phyloP scores from a whole-genome alignment of 2,113 vertebrate genomes.

The Malaclemys terrapin region DNA sequence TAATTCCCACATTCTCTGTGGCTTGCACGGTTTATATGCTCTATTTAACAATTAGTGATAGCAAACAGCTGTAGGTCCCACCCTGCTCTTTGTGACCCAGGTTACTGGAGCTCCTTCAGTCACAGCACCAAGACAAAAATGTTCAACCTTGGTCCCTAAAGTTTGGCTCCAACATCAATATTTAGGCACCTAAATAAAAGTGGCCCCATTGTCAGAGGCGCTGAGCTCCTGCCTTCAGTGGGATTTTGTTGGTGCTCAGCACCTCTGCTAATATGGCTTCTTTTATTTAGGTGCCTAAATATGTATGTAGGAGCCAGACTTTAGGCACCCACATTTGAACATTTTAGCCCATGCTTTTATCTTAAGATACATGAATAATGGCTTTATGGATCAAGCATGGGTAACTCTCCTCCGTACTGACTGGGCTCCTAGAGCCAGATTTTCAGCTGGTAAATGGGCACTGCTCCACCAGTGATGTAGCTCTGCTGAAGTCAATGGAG shows the following conservation, averaged over 20 bases:
- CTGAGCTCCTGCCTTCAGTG: not conserved
- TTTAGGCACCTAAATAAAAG: not conserved
- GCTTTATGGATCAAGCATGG: not conserved
- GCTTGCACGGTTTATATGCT: fast-evolving
- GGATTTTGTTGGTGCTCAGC: not conserved
- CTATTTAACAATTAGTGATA: not conserved
- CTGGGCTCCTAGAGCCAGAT: not conserved
- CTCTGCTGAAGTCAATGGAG: not conserved
- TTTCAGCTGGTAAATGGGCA: not conserved
- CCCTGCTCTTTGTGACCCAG: not conserved
- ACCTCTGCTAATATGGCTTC: not conserved
- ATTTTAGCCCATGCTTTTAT: not conserved
- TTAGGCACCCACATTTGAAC: not conserved
- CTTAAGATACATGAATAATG: not conserved
- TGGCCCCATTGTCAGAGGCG: not conserved
- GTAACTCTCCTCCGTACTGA: not conserved
- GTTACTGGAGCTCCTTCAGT: not conserved
- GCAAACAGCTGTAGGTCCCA: not conserved
- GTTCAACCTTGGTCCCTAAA: fast-evolving
- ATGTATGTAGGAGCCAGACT: not conserved
- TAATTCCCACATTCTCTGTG: not conserved
- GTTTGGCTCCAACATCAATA: not conserved
- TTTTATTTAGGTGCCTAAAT: not conserved
- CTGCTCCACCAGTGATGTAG: not conserved
- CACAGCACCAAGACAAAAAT: not conserved